These are phyloP conservation scores for Nycticebus coucang DNA, from an alignment of 2,113 vertebrate species.

Conservation along the genomic window DNA sequence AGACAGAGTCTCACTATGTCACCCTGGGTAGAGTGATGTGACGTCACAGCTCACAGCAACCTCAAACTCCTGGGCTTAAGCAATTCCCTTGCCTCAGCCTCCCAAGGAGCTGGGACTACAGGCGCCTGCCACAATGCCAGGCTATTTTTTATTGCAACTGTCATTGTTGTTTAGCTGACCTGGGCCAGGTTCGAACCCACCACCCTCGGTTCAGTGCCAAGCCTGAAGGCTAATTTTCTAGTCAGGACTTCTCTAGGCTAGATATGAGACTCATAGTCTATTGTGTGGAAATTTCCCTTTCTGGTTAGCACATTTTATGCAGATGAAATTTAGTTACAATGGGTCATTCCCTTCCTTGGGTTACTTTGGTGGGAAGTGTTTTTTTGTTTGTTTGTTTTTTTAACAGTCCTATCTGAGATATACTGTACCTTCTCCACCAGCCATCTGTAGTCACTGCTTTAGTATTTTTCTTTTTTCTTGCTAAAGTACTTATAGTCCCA, in stretches of 20 bases:
- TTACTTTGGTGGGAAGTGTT: background rate
- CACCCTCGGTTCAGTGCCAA: too few relatives aligned
- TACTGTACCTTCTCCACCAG: background rate
- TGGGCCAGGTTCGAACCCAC: too few relatives aligned
- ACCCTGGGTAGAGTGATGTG: too few relatives aligned
- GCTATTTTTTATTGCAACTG: too few relatives aligned
- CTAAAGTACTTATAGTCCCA: background rate
- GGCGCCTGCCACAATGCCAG: too few relatives aligned
- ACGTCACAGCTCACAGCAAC: too few relatives aligned
- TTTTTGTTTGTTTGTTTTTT: background rate
- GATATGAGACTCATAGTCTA: background rate
- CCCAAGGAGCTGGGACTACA: too few relatives aligned
- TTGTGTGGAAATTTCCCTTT: slow-evolving; percentile 26
- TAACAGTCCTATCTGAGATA: background rate
- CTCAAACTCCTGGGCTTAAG: too few relatives aligned
- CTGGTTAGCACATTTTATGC: background rate
- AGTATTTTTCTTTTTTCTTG: too few relatives aligned
- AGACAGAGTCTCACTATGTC: too few relatives aligned
- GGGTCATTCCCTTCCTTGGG: background rate
- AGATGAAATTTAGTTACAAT: background rate
- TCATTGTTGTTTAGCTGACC: too few relatives aligned
- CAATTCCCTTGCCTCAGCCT: too few relatives aligned
- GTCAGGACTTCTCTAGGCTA: background rate
- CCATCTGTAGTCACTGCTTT: background rate
- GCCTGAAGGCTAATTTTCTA: background rate